Base-by-base conservation (phyloP, 2,888 invertebrate species). In the Acanthosepion pharaonis region DNA sequence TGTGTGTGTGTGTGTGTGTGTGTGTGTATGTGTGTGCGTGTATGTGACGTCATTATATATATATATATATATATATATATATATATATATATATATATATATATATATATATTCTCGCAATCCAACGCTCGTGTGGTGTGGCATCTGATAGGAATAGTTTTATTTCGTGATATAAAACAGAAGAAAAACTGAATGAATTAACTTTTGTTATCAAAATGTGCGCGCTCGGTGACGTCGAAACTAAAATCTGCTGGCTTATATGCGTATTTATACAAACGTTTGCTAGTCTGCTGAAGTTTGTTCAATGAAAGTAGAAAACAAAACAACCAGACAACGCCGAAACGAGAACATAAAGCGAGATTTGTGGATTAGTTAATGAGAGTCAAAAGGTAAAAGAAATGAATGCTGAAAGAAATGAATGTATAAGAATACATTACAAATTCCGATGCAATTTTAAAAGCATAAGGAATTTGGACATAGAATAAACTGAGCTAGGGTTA, bases 131-230 rank as follows among this genome's bases (percentile, higher is more conserved):
- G 42, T 42, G 42, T 42, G 42, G 42, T 42, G 42, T 42, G 42
- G 42, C 42, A 42, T 4, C 5, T 23, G 23, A 59, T 59, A 59
- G 5, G 23, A 59, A 59, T 59, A 59, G 59, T 23, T 59, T 59
- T 59, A 59, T 59, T 59, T 23, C 25, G 59, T 59, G 3, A 18
- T 4, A 55, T 18, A 55, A 55, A 28, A 78, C 25, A n/a, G 33
- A 33, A 33, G 11, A 78, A n/a, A n/a, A 9, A 15, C n/a, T 78
- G 78, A 78, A 78, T 78, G 78, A 78, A 78, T 33, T 33, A 33
- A n/a, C n/a, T 18, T 78, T 78, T 78, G 78, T 78, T 78, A 78
- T 78, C 78, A 78, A 78, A 78, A 78, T 78, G n/a, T n/a, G 78
- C 3, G 15, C 78, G 33, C 78, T 33, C n/a, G n/a, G 8, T 33